phyloP scores from a whole-genome alignment of 2,888 invertebrate genomes.

The Xestobium rufovillosum region DNA sequence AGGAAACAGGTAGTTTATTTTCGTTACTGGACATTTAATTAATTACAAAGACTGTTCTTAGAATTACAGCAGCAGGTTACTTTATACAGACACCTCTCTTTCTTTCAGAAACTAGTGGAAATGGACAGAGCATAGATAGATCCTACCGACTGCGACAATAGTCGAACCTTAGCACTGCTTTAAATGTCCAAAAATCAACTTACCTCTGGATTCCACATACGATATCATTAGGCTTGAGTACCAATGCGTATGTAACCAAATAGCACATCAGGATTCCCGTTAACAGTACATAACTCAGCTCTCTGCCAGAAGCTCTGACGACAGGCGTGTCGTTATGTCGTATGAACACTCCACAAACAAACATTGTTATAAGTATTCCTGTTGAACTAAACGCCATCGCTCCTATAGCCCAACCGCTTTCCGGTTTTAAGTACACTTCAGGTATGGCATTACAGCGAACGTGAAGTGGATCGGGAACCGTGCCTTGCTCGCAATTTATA shows the following conservation, averaged over 20 bases:
- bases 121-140: too few species aligned
- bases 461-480: conserved; percentile 70
- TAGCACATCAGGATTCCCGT: conserved; percentile 87
- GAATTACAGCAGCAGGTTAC: too few species aligned
- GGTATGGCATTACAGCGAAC: conserved; percentile 69
- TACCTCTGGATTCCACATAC: conserved; percentile 87
- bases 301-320: conserved; percentile 90
- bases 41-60: too few species aligned
- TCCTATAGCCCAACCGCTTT: conserved; percentile 87
- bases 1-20: too few species aligned
- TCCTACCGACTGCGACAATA: too few species aligned
- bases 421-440: conserved; percentile 71
- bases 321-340: conserved; percentile 85
- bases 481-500: conserved; percentile 72
- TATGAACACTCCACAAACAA: conserved; percentile 52
- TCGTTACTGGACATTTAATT: too few species aligned
- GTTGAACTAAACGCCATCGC: conserved; percentile 84
- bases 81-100: too few species aligned
- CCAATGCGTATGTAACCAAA: conserved; percentile 84
- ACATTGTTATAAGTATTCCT: conserved; percentile 73
- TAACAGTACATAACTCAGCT: conserved; percentile 84
- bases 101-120: too few species aligned
- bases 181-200: too few species aligned
- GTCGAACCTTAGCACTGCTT: too few species aligned
- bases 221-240: conserved; percentile 78